These are phyloP conservation scores for Halisarca cf. caerulea DNA, from an alignment of 37 sponge, comb jelly and placozoan genomes.

Conservation along the genomic window DNA sequence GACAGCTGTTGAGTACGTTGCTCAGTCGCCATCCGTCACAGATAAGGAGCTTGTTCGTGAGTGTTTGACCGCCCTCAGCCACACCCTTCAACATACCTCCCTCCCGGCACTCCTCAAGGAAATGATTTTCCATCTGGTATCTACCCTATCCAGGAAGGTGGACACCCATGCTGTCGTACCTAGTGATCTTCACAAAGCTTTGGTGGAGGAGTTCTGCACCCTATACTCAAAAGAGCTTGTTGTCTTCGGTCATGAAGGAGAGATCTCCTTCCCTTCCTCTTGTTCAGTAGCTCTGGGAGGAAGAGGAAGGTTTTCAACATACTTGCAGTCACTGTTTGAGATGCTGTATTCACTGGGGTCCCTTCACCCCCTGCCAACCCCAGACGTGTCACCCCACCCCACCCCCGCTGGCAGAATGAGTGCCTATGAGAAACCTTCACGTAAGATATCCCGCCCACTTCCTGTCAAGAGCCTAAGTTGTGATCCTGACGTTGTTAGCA, in stretches of 20 bases:
- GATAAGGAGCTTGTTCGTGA: constrained; percentile 17
- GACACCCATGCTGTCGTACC: background rate
- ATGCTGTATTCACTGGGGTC: constrained; percentile 37
- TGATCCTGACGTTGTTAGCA: background rate
- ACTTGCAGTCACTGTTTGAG: constrained; percentile 78
- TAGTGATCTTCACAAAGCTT: constrained; percentile 34
- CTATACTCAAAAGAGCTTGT: constrained; percentile 57
- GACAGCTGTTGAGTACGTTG: constrained; percentile 52
- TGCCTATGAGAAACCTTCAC: constrained; percentile 4
- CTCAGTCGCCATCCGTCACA: constrained; percentile 6
- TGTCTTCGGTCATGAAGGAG: constrained; percentile 13
- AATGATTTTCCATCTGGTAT: constrained; percentile 50
- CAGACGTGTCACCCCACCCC: background rate
- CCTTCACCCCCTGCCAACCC: background rate
- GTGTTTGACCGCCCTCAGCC: constrained; percentile 46
- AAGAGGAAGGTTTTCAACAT: constrained; percentile 75
- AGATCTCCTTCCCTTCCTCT: constrained; percentile 43
- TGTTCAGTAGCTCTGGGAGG: constrained; percentile 51
- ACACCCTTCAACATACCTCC: constrained; percentile 20
- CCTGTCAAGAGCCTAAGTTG: constrained; percentile 17
- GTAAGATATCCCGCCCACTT: constrained; percentile 5
- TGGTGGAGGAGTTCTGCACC: constrained; percentile 55
- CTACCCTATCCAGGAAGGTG: constrained; percentile 58
- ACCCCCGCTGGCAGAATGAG: background rate
- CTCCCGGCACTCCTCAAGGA: constrained; percentile 57